A percentile compares a stretch with the other conserved stretches of the same genome.
Evolutionary conservation across 2,113 vertebrate genomes (phyloP).

Genomic region (Leucosticte australis): DNA sequence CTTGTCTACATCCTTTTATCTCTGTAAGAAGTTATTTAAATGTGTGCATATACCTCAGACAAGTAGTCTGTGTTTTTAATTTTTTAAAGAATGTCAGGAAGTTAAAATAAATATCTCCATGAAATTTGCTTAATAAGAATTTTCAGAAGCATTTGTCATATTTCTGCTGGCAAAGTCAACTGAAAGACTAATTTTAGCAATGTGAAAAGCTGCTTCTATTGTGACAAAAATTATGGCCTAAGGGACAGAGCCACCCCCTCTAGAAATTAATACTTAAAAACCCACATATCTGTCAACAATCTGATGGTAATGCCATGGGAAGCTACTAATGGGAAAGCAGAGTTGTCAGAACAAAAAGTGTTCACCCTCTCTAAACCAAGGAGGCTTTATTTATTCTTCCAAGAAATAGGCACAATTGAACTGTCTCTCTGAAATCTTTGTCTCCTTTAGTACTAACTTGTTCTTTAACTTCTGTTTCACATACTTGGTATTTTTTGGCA

Average conservation of each 20-base stretch:
- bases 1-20: background rate
- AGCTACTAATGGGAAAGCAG: slow-evolving; percentile 32
- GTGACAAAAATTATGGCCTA: slow-evolving; percentile 49
- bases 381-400: slow-evolving; percentile 22
- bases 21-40: background rate
- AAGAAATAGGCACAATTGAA: background rate
- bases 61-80: background rate
- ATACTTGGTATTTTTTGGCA: background rate
- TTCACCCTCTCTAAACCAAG: background rate
- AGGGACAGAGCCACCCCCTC: slow-evolving; percentile 10
- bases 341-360: slow-evolving; percentile 27
- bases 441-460: background rate
- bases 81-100: background rate
- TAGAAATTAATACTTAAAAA: slow-evolving; percentile 29
- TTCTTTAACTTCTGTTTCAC: background rate
- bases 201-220: slow-evolving; percentile 33
- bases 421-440: background rate
- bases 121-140: slow-evolving; percentile 46
- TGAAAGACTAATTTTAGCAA: slow-evolving; percentile 44
- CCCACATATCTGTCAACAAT: slow-evolving; percentile 26
- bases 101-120: background rate
- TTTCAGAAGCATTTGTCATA: slow-evolving; percentile 28
- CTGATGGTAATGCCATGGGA: slow-evolving; percentile 8
- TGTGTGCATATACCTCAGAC: background rate
- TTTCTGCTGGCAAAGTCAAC: slow-evolving; percentile 30